Conservation (phyloP, 2,797 vertebrate species). For the Craterocephalus amniculus region DNA sequence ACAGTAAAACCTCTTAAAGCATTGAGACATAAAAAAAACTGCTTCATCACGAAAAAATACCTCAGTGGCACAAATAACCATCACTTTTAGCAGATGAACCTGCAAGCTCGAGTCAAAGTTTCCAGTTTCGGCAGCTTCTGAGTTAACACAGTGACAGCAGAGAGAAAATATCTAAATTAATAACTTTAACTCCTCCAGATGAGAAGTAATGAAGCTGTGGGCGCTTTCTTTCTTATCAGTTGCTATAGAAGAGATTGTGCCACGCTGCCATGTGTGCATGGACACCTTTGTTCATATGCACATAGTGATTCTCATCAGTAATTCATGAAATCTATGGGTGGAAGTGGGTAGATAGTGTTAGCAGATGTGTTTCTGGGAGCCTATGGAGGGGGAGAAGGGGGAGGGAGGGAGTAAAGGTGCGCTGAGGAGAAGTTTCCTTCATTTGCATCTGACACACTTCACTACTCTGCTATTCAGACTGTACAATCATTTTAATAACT, state of each 20-base stretch:
- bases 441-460: constrained; percentile 84
- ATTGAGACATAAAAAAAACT: neutral
- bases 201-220: constrained; percentile 26
- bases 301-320: constrained; percentile 67
- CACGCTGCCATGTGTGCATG: constrained; percentile 29
- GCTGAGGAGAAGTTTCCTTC: constrained; percentile 72
- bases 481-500: constrained; percentile 82
- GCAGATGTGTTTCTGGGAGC: constrained; percentile 60
- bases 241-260: constrained; percentile 35
- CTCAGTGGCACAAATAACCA: neutral
- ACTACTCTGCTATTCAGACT: constrained; percentile 78
- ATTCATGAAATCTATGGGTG: constrained; percentile 66
- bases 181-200: constrained; percentile 8
- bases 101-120: constrained; percentile 7
- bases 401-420: constrained; percentile 61
- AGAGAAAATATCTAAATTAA: constrained; percentile 24
- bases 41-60: neutral
- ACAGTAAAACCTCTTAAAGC: neutral
- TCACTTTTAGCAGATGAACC: neutral
- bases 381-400: constrained; percentile 21
- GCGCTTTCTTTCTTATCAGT: constrained; percentile 42
- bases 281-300: constrained; percentile 60
- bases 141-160: neutral
- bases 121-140: constrained; percentile 9
- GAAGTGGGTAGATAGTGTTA: constrained; percentile 60